Evolutionary conservation across 2,113 vertebrate species (phyloP).

Genomic region (Tetrax tetrax): DNA sequence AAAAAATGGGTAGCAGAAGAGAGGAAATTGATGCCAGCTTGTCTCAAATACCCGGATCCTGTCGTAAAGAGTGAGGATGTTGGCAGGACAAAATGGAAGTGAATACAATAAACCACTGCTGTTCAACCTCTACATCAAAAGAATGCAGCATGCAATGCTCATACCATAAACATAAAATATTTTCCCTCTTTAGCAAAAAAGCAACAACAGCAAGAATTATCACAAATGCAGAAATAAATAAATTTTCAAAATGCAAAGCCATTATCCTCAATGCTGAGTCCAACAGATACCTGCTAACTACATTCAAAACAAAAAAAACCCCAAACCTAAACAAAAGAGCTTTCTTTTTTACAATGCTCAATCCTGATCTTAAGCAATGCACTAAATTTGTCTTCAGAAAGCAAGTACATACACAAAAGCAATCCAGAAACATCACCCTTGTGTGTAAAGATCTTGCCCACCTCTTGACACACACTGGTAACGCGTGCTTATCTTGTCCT

Average conservation of each 20-base stretch:
- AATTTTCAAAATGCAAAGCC: neutral
- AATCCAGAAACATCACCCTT: neutral
- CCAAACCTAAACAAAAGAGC: neutral
- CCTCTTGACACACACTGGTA: neutral
- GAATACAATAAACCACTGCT: neutral
- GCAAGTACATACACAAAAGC: neutral
- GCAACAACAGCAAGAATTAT: neutral
- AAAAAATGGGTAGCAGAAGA: neutral
- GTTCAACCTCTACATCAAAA: neutral
- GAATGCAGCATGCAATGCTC: neutral
- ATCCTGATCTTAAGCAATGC: neutral
- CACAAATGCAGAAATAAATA: neutral
- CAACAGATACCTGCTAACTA: neutral
- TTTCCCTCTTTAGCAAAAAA: neutral
- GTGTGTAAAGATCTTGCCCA: neutral
- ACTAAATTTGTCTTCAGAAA: neutral
- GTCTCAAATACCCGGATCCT: neutral
- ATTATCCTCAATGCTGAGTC: neutral
- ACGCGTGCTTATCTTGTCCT: fast-evolving
- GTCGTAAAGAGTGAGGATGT: neutral
- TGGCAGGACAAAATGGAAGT: neutral
- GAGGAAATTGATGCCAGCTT: neutral
- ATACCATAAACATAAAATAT: neutral
- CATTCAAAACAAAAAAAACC: neutral
- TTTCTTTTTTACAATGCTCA: neutral